Evolutionary conservation across 2,888 invertebrate species (phyloP).

Genomic region (Tetropium fuscum): DNA sequence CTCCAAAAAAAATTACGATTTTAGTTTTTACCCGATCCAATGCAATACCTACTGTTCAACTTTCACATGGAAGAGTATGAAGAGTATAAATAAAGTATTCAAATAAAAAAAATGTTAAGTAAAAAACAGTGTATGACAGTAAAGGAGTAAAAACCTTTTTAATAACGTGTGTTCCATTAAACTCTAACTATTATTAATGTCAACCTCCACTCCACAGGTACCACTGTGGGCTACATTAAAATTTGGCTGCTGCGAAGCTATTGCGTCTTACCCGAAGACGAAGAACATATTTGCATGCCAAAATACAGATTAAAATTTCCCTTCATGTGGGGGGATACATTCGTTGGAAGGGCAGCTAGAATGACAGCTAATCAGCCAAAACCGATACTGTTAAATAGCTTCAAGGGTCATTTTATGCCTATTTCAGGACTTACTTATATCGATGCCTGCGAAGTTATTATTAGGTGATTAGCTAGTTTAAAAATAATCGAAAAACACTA

Average conservation of each 20-base stretch:
- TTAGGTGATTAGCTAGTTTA: constrained; percentile 69
- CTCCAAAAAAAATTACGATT: too few species aligned
- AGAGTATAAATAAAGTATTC: too few species aligned
- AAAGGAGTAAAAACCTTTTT: too few species aligned
- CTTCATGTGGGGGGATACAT: constrained; percentile 77
- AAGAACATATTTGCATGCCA: constrained; percentile 73
- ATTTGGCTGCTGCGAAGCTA: constrained; percentile 82
- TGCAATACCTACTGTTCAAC: too few species aligned
- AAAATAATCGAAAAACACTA: not conserved
- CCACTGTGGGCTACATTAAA: constrained; percentile 81
- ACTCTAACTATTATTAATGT: too few species aligned
- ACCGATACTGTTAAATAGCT: constrained; percentile 77
- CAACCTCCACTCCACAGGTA: constrained; percentile 62
- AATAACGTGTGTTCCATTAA: too few species aligned
- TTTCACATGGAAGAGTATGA: too few species aligned
- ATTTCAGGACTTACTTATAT: constrained; percentile 77
- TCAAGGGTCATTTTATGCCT: constrained; percentile 78
- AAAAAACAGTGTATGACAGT: too few species aligned
- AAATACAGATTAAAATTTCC: constrained; percentile 76
- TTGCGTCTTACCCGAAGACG: constrained; percentile 65
- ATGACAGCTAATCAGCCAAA: constrained; percentile 71
- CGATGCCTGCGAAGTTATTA: constrained; percentile 73
- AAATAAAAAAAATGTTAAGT: too few species aligned
- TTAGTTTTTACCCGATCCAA: too few species aligned
- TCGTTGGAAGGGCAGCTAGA: constrained; percentile 78